Conservation (phyloP, 2,797 vertebrate genomes). For the Ateles fusciceps region DNA sequence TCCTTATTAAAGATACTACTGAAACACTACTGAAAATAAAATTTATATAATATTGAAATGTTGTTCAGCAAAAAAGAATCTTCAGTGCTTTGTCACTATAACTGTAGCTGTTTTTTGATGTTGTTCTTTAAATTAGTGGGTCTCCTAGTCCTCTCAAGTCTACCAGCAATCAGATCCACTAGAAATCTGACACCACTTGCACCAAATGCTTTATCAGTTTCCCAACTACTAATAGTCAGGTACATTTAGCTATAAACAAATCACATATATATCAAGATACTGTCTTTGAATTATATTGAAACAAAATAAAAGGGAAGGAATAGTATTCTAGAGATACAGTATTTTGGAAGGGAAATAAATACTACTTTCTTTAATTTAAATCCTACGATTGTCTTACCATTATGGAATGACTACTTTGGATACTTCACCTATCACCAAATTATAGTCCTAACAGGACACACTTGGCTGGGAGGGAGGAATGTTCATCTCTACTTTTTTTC, state of each 20-base stretch:
- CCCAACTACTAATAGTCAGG: conserved; percentile 50
- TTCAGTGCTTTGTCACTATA: conserved; percentile 59
- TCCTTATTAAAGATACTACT: conserved; percentile 40
- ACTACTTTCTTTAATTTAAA: conserved; percentile 4
- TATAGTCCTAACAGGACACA: conserved; percentile 4
- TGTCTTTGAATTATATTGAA: neutral
- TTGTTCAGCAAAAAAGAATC: conserved; percentile 77
- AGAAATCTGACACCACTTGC: conserved; percentile 72
- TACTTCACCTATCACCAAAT: neutral
- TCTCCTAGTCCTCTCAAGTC: neutral
- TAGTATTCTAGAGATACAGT: neutral
- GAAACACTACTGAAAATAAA: conserved; percentile 54
- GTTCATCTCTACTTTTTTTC: neutral
- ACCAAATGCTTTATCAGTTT: conserved; percentile 61
- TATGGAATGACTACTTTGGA: conserved; percentile 20
- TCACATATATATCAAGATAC: neutral
- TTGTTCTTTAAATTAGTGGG: neutral
- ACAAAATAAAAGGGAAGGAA: neutral
- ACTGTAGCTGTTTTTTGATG: conserved; percentile 71
- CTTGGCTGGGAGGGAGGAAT: neutral
- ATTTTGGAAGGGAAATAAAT: conserved; percentile 41
- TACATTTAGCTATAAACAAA: conserved; percentile 41
- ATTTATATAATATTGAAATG: conserved; percentile 64
- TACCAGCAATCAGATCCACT: conserved; percentile 71
- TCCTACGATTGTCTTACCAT: conserved; percentile 31